Evolutionary conservation across 2,888 invertebrate genomes (phyloP), one percentile per base, ranked within the genome.

Genomic region (Apocheima hispidaria): DNA sequence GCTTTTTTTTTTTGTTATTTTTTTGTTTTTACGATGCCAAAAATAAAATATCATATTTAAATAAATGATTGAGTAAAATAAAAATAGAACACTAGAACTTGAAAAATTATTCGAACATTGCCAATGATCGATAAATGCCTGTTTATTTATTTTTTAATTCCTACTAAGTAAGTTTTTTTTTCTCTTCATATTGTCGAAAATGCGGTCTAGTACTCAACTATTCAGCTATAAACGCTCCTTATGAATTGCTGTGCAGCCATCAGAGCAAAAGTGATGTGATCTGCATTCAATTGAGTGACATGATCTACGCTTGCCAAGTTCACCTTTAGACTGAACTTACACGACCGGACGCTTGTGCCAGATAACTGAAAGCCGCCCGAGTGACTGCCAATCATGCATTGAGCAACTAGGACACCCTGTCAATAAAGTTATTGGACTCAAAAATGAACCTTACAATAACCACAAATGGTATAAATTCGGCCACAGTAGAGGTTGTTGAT

Each of bases 291-390:
- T 41, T 21, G 12, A 21, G 5, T 41, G 12, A 40, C 9, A 21
- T 12, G n/a, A 41, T 21, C 40, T 6, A 23, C 21, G 41, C 21
- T 41, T 20, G 41, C n/a, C 30, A 33, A 46, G 46, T 46, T 46
- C 46, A 46, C 41, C 41, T 60, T 20, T 48, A 56, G 48, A 50
- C 62, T 65, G 59, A 63, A 63, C 66, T 66, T 61, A 61, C 63
- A 63, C 70, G 70, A 72, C 68, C 73, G 67, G 70, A 73, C 72
- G 74, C 70, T 67, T 77, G 79, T 69, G 75, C 82, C 69, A 80
- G 71, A 79, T 81, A 80, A 57, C 70, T 73, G 52, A 68, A 76
- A 77, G 71, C 77, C 74, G 73, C 72, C 73, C 73, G 65, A 79
- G 73, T 71, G 71, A 72, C 71, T 66, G 77, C 70, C 73, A 73